phyloP scores from a whole-genome alignment of 2,888 invertebrate species.

The Trichopria drosophilae region DNA sequence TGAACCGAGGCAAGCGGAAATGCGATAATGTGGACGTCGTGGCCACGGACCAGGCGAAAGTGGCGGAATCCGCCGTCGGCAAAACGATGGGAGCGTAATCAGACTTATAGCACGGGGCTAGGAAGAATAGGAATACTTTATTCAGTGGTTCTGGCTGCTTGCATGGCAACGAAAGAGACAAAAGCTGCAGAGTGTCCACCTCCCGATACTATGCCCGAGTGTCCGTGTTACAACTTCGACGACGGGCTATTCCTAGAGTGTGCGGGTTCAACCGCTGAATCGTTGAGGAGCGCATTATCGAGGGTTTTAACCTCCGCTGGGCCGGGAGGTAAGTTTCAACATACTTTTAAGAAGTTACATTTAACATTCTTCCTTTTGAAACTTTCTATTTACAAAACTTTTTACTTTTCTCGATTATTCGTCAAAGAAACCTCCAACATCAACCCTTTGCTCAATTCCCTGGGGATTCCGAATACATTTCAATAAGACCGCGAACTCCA shows the following conservation, averaged over 20 bases:
- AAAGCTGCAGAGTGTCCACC: constrained; percentile 68
- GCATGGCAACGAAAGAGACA: constrained; percentile 49
- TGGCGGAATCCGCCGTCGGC: constrained; percentile 44
- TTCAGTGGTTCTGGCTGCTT: constrained; percentile 48
- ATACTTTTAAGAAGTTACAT: no score
- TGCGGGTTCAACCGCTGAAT: constrained; percentile 76
- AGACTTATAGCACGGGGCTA: background rate
- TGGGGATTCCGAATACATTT: no score
- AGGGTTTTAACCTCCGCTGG: constrained; percentile 65
- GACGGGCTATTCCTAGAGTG: constrained; percentile 89
- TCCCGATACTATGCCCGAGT: constrained; percentile 76
- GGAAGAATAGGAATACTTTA: constrained; percentile 38
- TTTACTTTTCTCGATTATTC: no score
- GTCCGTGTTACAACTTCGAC: constrained; percentile 91
- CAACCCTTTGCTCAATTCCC: no score
- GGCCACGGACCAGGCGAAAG: constrained; percentile 55
- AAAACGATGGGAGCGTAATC: constrained; percentile 27
- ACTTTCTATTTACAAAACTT: no score
- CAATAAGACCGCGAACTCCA: background rate
- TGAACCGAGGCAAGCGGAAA: constrained; percentile 42
- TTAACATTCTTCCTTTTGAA: no score
- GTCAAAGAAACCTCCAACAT: no score
- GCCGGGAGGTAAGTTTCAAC: constrained; percentile 61
- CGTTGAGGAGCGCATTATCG: constrained; percentile 72
- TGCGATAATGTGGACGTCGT: constrained; percentile 56